Base-by-base conservation (phyloP, 2,113 vertebrate species). In the Campylorhamphus procurvoides region DNA sequence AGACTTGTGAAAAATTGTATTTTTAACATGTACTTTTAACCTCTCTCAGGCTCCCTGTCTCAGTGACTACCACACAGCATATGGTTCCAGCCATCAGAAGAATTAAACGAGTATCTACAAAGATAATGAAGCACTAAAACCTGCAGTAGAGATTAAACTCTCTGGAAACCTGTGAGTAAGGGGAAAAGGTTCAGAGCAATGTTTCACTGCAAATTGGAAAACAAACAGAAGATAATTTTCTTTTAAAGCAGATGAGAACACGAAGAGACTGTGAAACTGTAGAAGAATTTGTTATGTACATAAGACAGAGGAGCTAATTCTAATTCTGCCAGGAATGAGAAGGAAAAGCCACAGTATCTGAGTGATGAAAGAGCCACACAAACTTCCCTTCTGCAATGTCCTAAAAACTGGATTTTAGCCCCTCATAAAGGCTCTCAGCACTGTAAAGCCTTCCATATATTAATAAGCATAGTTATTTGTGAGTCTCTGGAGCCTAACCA, bases 111-210 rank as follows among this genome's bases (percentile, higher is more conserved):
- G 58, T 59, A 93, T 64, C 79, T 84, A 49, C 3, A 1, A 84
- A 87, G 68, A 91, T 56, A 94, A 69, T 59, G 49, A 90, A 89
- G 76, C 52, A 89, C 47, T 94, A 93, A 93, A 95, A 91, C 28
- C 37, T 2, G 0, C 73, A 72, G 39, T 4, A 89, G 73, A 59
- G 47, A 80, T 84, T 84, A 89, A 94, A 84, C 24, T 84, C 80
- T 92, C 64, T 81, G 39, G 68, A 96, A 95, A 92, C 47, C 52
- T 80, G 9, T 7, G 20, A 79, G n/a, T 39, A 84, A 89, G 52
- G 40, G 27, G 33, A 53, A 96, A 93, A 89, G 33, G 33, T 78
- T 90, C 90, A 84, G 59, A 93, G 84, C 7, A 33, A 29, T 75
- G 71, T 5, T 87, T 75, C 31, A 10, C 7, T 59, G 47, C 40